Evolutionary conservation across 64 coral and sea anemone genomes (phyloP).

Genomic region (Porites australiensis): DNA sequence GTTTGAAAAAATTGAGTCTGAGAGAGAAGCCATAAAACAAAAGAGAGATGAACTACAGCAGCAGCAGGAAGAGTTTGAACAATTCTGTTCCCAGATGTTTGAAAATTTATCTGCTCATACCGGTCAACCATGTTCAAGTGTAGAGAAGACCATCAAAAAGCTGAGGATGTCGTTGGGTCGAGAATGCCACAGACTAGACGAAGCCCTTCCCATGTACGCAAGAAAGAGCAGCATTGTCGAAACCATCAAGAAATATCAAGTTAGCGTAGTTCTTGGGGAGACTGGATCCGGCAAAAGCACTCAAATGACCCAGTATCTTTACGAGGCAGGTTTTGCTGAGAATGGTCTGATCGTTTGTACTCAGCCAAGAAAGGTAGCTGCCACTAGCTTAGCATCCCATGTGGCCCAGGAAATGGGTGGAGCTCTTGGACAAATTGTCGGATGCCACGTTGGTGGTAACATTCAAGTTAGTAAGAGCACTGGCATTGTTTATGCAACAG

Average conservation of each 20-base stretch:
- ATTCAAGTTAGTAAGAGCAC: conserved; percentile 28
- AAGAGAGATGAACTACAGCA: conserved; percentile 65
- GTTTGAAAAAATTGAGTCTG: conserved; percentile 47
- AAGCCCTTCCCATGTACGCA: conserved; percentile 85
- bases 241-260: conserved; percentile 71
- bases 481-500: conserved; percentile 80
- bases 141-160: conserved; percentile 12
- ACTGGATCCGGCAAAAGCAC: conserved; percentile 94
- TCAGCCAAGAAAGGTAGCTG: conserved; percentile 90
- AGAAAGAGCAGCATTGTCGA: conserved; percentile 69
- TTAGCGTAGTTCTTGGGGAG: conserved; percentile 82
- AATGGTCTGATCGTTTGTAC: conserved; percentile 78
- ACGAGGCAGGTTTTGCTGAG: conserved; percentile 76
- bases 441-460: conserved; percentile 67
- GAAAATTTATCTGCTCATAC: not conserved
- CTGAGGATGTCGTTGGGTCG: conserved; percentile 60
- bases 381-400: conserved; percentile 69
- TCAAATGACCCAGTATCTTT: conserved; percentile 82
- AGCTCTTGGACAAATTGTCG: conserved; percentile 55
- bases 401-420: conserved; percentile 82
- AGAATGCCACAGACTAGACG: conserved; percentile 67
- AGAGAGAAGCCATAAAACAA: conserved; percentile 60
- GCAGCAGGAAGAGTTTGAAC: conserved; percentile 62
- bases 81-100: not conserved
- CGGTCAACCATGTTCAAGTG: not conserved